Percentiles rank a stretch among this genome's conserved stretches.
Conservation (phyloP, 2,797 vertebrate genomes). For the Pangasius larnaudii region DNA sequence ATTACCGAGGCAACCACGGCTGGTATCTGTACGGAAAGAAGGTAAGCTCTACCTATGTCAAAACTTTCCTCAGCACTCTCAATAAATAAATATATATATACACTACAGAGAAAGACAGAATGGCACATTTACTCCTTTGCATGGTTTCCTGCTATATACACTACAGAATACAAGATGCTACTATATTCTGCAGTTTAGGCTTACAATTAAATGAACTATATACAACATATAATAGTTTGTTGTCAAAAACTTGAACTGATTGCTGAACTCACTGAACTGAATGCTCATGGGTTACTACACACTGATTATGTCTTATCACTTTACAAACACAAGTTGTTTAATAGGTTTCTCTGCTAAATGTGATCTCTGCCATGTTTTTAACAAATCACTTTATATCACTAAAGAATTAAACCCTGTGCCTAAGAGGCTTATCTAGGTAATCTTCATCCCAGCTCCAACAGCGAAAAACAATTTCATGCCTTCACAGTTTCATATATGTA, state of each 20-base stretch:
- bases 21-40: slow-evolving; percentile 69
- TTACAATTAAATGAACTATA: not conserved
- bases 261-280: not conserved
- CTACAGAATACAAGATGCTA: not conserved
- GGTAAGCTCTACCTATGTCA: slow-evolving; percentile 54
- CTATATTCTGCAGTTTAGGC: not conserved
- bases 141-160: not conserved
- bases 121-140: not conserved
- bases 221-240: not conserved
- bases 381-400: not conserved
- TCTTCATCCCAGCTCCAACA: not conserved
- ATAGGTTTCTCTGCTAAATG: not conserved
- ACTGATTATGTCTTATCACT: not conserved
- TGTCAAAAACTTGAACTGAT: not conserved
- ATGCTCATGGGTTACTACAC: not conserved
- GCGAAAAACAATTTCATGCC: not conserved
- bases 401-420: not conserved
- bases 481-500: not conserved
- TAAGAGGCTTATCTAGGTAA: not conserved
- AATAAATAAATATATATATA: not conserved
- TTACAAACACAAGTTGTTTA: not conserved
- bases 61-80: not conserved
- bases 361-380: not conserved
- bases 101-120: not conserved
- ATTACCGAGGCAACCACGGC: slow-evolving; percentile 54